Conservation (phyloP, 2,888 invertebrate species). For the Clitarchus hookeri region DNA sequence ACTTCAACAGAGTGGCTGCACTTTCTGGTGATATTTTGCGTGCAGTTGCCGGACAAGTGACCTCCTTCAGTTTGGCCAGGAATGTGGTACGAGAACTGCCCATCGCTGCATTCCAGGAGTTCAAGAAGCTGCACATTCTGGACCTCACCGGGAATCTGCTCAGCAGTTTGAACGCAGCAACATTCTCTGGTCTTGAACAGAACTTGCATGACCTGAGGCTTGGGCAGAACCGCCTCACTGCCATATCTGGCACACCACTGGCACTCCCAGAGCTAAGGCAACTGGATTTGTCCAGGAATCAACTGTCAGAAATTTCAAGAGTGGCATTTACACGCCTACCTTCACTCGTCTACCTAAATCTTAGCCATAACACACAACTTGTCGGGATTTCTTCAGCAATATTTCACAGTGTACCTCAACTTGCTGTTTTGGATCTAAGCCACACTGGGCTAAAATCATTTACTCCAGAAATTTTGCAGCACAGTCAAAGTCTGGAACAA, state of each 20-base stretch:
- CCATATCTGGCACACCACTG: conserved; percentile 67
- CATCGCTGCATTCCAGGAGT: conserved; percentile 74
- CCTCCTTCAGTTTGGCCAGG: conserved; percentile 74
- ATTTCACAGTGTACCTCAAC: conserved; percentile 70
- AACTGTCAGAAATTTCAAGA: conserved; percentile 31
- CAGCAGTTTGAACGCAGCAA: conserved; percentile 70
- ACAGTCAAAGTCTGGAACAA: conserved; percentile 66
- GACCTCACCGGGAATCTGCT: conserved; percentile 82
- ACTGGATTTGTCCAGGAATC: conserved; percentile 78
- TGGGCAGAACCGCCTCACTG: conserved; percentile 73
- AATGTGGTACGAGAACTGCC: conserved; percentile 89
- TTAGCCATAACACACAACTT: conserved; percentile 75
- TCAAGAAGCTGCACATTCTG: conserved; percentile 70
- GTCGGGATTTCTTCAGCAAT: conserved; percentile 63
- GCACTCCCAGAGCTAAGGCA: conserved; percentile 67
- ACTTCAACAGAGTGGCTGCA: conserved; percentile 86
- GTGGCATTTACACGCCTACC: conserved; percentile 39
- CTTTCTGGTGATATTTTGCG: conserved; percentile 77
- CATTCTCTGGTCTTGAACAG: conserved; percentile 76
- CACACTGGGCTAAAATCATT: conserved; percentile 73
- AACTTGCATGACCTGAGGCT: conserved; percentile 72
- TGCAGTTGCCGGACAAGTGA: conserved; percentile 65
- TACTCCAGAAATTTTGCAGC: conserved; percentile 72
- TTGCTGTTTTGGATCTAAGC: conserved; percentile 75
- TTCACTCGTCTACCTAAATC: conserved; percentile 57